Conservation (phyloP, 2,797 vertebrate genomes). For the Tolypeutes matacus region DNA sequence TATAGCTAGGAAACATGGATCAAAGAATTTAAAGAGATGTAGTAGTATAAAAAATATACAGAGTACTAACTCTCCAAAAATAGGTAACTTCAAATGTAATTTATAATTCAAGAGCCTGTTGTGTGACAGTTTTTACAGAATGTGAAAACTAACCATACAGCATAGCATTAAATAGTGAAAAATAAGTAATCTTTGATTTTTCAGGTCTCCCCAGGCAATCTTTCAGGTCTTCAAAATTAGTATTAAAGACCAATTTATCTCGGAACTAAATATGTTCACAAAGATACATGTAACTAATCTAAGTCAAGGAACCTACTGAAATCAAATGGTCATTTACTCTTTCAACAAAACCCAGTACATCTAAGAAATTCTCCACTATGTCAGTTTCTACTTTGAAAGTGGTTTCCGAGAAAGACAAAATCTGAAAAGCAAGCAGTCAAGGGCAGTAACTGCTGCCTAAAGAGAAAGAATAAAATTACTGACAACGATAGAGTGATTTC, state of each 20-base stretch:
- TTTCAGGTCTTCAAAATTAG: slow-evolving; percentile 56
- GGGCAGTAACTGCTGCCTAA: slow-evolving; percentile 69
- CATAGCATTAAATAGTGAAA: slow-evolving; percentile 33
- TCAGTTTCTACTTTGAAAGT: slow-evolving; percentile 66
- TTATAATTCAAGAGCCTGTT: slow-evolving; percentile 4
- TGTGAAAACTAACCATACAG: slow-evolving; percentile 36
- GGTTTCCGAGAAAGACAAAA: slow-evolving; percentile 67
- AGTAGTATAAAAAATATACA: slow-evolving; percentile 25
- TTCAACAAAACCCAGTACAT: slow-evolving; percentile 63
- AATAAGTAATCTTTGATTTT: slow-evolving; percentile 28
- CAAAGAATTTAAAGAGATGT: slow-evolving; percentile 23
- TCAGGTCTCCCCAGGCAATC: slow-evolving; percentile 31
- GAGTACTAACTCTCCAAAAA: slow-evolving; percentile 58
- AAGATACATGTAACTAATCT: slow-evolving; percentile 37
- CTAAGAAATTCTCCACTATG: slow-evolving; percentile 55
- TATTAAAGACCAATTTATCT: slow-evolving; percentile 66
- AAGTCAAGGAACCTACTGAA: slow-evolving; percentile 65
- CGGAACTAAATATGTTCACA: slow-evolving; percentile 59
- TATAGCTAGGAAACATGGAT: not conserved
- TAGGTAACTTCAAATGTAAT: slow-evolving; percentile 42
- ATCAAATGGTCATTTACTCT: slow-evolving; percentile 72
- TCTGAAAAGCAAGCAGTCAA: slow-evolving; percentile 76
- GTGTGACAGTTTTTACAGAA: slow-evolving; percentile 53
- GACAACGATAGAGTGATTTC: slow-evolving; percentile 75
- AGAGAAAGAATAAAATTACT: slow-evolving; percentile 76